Evolutionary conservation across 2,113 vertebrate genomes (phyloP), one percentile per base, ranked within the genome.

Genomic region (Zootoca vivipara): DNA sequence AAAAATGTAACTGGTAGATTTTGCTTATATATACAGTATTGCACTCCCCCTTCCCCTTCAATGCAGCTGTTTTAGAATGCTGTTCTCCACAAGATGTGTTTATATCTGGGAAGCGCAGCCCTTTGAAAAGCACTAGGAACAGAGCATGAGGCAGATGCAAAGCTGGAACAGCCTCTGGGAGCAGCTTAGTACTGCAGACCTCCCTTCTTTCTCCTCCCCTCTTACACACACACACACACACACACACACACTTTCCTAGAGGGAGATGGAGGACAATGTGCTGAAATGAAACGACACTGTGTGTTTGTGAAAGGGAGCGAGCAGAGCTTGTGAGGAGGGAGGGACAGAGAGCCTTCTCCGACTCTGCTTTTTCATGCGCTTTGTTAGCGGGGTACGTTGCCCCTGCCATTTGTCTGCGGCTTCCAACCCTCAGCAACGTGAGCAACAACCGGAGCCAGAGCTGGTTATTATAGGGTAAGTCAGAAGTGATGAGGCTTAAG

Each of bases 401-500:
- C 10, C 75, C 2, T 58, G 78, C 7, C 87, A 1, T 9, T 46
- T 18, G 33, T 75, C 64, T 0, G 65, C 3, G 4, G 73, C 79
- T 79, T 89, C 80, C 28, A 58, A 90, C 73, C 87, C 30, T 70
- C 83, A 35, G 24, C 35, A 2, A 70, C n/a, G 12, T 1, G 4
- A 64, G 69, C 89, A 42, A 67, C 77, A 83, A 22, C 91, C n/a
- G 42, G 82, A 87, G 52, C 58, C 74, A 65, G 90, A 86, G 26
- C 91, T 95, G 38, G 74, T 95, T 0, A 93, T 97, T 7, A 93
- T 95, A 75, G 97, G 96, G 97, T 96, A 92, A 95, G 96, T 95
- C 88, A 0, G 80, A 56, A 56, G 9, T 2, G n/a, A 10, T 0
- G 80, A 28, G 67, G 7, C n/a, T 52, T 26, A 75, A 46, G 35